Conservation (phyloP, 2,888 invertebrate genomes). For the Leptothorax acervorum region DNA sequence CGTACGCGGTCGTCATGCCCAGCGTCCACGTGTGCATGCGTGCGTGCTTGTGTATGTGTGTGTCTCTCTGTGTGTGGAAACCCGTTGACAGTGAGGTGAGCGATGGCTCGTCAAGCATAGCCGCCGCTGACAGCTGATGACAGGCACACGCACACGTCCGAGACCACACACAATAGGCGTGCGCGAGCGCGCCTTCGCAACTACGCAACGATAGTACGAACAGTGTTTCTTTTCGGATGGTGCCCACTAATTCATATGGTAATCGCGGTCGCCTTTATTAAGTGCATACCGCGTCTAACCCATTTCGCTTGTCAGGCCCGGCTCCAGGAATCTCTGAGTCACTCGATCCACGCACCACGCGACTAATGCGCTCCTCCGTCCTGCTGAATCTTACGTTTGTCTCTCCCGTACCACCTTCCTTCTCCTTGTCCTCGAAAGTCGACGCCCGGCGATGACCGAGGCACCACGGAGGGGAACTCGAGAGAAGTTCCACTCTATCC, state of each 20-base stretch:
- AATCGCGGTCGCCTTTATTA: conserved; percentile 79
- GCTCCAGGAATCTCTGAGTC: conserved; percentile 76
- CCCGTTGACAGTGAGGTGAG: conserved; percentile 75
- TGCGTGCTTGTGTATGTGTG: neutral
- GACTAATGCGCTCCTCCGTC: conserved; percentile 52
- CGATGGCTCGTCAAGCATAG: conserved; percentile 78
- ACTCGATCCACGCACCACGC: conserved; percentile 61
- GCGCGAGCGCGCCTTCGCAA: conserved; percentile 28
- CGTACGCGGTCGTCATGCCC: conserved; percentile 28
- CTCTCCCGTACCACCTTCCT: neutral
- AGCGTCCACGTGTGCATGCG: conserved; percentile 24
- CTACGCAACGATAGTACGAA: conserved; percentile 47
- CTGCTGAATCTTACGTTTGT: conserved; percentile 18
- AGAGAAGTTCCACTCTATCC: conserved; percentile 22
- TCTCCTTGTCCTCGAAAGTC: conserved; percentile 37
- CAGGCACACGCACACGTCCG: conserved; percentile 69
- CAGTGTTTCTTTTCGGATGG: conserved; percentile 65
- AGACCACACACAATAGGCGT: conserved; percentile 77
- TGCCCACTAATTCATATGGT: conserved; percentile 80
- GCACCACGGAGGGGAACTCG: conserved; percentile 6
- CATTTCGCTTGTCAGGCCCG: conserved; percentile 78
- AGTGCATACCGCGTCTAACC: conserved; percentile 76
- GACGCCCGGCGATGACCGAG: conserved; percentile 17
- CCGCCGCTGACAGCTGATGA: conserved; percentile 78
- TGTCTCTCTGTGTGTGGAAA: conserved; percentile 33